Evolutionary conservation across 1,140 invertebrate species (phyloP), one percentile per base, ranked within the genome.

Genomic region (Caenorhabditis remanei): DNA sequence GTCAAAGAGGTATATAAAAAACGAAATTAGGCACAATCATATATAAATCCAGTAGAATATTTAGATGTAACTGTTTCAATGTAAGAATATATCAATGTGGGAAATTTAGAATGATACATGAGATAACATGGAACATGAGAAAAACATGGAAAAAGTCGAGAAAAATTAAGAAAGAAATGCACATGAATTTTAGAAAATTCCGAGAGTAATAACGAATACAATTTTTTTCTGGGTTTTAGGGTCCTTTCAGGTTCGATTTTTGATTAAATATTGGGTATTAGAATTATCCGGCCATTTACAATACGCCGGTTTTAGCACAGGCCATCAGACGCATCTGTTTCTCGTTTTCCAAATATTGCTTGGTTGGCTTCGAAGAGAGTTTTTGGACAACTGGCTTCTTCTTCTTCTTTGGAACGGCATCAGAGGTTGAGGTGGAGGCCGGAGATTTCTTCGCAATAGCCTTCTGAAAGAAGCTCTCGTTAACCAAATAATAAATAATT

Each of bases 301-400:
- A 21, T n/a, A 43, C 46, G 24, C 8, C 46, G 13, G 71, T 19
- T n/a, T 79, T 79, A 4, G 71, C 71, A n/a, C 71, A 79, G 3
- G 71, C 71, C 71, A 79, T 79, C 6, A 79, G 46, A 14, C 71
- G 71, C 71, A 79, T 79, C 14, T 79, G 71, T n/a, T 79, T 79
- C 46, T 79, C 71, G 40, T 79, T 79, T n/a, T 79, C 71, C 46
- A 79, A 14, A 79, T 79, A 79, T 50, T 79, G 71, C 41, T 79
- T 79, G 7, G 71, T 79, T 50, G 71, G 71, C 14, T 79, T 79
- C n/a, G 71, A 21, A 13, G 71, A 79, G 0, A 79, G 46, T 79
- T 79, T 79, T 14, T 13, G 43, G 8, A n/a, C 19, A 11, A n/a
- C 46, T 50, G 71, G 46, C 71, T 79, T 50, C 46, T 79, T 50